Percentiles rank a stretch among this genome's conserved stretches.
phyloP scores from a whole-genome alignment of 2,888 invertebrate species.

The Melieria crassipennis region DNA sequence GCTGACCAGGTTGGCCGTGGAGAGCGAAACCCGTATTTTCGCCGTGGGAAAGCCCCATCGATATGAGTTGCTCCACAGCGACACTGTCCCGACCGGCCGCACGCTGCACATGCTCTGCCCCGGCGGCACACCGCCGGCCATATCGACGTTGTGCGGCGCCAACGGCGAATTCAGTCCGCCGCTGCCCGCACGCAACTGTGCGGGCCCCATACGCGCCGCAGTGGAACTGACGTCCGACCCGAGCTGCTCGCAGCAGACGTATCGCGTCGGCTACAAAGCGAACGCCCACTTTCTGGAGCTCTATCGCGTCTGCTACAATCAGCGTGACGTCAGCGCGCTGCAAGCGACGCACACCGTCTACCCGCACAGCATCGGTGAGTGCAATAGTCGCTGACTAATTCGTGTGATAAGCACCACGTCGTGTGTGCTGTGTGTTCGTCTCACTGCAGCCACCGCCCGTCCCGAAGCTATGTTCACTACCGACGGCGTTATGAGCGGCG shows the following conservation, averaged over 20 bases:
- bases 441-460: slow-evolving; percentile 27
- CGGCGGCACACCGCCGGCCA: too few species aligned
- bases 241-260: slow-evolving; percentile 27
- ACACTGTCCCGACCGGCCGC: background rate
- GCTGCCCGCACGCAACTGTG: background rate
- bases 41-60: background rate
- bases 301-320: slow-evolving; percentile 37
- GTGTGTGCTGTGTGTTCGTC: background rate
- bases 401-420: background rate
- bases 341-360: slow-evolving; percentile 37
- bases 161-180: background rate
- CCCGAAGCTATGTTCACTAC: slow-evolving; percentile 35
- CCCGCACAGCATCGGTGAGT: slow-evolving; percentile 31
- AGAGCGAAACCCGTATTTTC: background rate
- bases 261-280: slow-evolving; percentile 32
- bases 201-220: slow-evolving; percentile 1
- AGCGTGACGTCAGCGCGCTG: slow-evolving; percentile 15
- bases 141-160: background rate
- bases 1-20: background rate
- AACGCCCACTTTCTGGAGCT: slow-evolving; percentile 33
- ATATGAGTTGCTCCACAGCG: background rate
- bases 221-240: slow-evolving; percentile 8
- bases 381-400: background rate
- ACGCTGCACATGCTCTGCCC: background rate
- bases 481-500: slow-evolving; percentile 48